phyloP scores from a whole-genome alignment of 1,140 invertebrate species.

The Drosophila lowei region DNA sequence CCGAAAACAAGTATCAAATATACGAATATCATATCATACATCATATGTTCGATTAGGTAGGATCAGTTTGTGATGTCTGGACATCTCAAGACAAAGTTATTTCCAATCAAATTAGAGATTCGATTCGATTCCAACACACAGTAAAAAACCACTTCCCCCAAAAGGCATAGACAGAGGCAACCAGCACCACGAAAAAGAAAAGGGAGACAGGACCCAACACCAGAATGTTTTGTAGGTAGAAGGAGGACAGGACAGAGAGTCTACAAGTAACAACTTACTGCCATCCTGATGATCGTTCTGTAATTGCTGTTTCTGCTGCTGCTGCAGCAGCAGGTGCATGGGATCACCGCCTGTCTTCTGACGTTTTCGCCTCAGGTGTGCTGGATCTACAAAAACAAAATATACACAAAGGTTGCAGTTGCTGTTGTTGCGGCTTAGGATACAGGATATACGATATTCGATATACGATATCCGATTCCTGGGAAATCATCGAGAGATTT shows the following conservation, averaged over 20 bases:
- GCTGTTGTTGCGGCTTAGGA: slow-evolving; percentile 4
- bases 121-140: slow-evolving; percentile 5
- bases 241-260: not conserved
- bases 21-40: slow-evolving; percentile 15
- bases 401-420: slow-evolving; percentile 36
- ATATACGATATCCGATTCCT: slow-evolving; percentile 14
- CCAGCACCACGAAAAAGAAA: not conserved
- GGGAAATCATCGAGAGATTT: slow-evolving; percentile 24
- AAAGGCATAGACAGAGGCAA: not conserved
- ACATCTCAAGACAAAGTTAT: slow-evolving; percentile 38
- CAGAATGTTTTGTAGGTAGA: slow-evolving; percentile 2
- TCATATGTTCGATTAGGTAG: slow-evolving; percentile 50
- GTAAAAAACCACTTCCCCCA: not conserved
- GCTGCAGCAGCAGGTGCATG: slow-evolving; percentile 84
- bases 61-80: slow-evolving; percentile 46
- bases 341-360: slow-evolving; percentile 86
- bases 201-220: slow-evolving; percentile 26
- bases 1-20: slow-evolving; percentile 34
- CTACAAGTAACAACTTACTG: slow-evolving; percentile 85
- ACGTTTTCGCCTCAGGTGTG: slow-evolving; percentile 85
- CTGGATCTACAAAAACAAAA: slow-evolving; percentile 83
- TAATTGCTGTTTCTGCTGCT: slow-evolving; percentile 83
- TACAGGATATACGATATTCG: slow-evolving; percentile 34
- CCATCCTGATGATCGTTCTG: slow-evolving; percentile 84
- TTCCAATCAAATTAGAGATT: not conserved